Base-by-base conservation (phyloP, 2,888 invertebrate species). In the Pristionchus fissidentatus region DNA sequence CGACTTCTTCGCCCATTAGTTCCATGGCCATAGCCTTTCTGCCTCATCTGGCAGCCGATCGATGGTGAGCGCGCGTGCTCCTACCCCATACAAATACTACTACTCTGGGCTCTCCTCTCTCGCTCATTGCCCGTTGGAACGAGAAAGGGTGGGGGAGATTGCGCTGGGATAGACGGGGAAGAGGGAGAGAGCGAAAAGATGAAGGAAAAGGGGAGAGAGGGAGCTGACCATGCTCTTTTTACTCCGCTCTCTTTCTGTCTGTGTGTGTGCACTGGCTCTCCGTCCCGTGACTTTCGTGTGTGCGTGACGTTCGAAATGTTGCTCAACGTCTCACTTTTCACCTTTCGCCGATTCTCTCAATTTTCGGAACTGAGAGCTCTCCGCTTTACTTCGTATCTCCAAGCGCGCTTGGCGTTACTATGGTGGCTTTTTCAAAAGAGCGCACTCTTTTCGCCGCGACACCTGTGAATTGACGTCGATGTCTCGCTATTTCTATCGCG, bases 221-320 rank as follows among this genome's bases (percentile, higher is more conserved):
- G 70, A 22, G 41, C 70, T 70, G 70, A 43, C 70, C 70, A 43
- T 70, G 41, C 70, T 70, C 41, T 70, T 41, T 70, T 62, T 35
- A 2, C 32, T 70, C n/a, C 43, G 70, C 43, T 38, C 43, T 41
- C 41, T 70, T n/a, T 7, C 38, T 38, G 8, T 70, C n/a, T n/a
- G 4, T 41, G n/a, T n/a, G n/a, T 70, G 70, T 70, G 70, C 43
- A 70, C 41, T 70, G 41, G n/a, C 38, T 38, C n/a, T 70, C n/a
- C n/a, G 4, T 41, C 70, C 41, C 70, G 70, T 70, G 70, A 70
- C 70, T 70, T 70, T n/a, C n/a, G n/a, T n/a, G n/a, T n/a, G n/a
- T n/a, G n/a, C n/a, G n/a, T 41, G 70, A 26, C 70, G 70, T n/a
- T n/a, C 4, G 41, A 22, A 38, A 32, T 29, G 62, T 13, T 62